A percentile compares a stretch with the other conserved stretches of the same genome.
Evolutionary conservation across 1,140 invertebrate species (phyloP).

Genomic region (Venturia canescens): DNA sequence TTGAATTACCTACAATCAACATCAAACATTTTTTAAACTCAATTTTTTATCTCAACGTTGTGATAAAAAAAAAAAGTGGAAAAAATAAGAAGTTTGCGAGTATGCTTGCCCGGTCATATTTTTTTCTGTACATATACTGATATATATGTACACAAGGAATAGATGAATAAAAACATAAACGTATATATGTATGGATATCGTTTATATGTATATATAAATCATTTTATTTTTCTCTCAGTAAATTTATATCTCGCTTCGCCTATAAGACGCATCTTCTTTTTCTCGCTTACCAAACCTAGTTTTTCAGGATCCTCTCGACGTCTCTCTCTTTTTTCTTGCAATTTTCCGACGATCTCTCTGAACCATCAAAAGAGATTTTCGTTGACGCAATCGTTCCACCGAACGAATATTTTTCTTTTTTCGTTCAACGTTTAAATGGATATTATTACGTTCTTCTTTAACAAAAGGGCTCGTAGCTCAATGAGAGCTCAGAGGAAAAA

Average conservation of each 20-base stretch:
- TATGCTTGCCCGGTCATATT: conserved; percentile 21
- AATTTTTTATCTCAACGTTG: conserved; percentile 60
- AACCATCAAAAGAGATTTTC: conserved; percentile 21
- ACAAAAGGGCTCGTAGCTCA: conserved; percentile 1
- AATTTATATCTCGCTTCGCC: conserved; percentile 2
- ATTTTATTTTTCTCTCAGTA: neutral
- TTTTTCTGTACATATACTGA: neutral
- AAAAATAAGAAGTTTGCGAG: neutral
- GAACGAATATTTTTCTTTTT: neutral
- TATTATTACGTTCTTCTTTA: conserved; percentile 13
- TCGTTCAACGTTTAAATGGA: conserved; percentile 7
- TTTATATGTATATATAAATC: neutral
- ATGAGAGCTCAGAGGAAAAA: neutral
- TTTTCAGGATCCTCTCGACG: neutral
- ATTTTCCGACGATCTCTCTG: neutral
- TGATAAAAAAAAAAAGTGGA: conserved; percentile 38
- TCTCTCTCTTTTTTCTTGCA: neutral
- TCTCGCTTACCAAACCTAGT: neutral
- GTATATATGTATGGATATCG: neutral
- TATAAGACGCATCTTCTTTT: neutral
- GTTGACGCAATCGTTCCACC: conserved; percentile 6
- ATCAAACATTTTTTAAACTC: conserved; percentile 72
- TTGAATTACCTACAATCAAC: conserved; percentile 72
- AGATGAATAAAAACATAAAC: neutral
- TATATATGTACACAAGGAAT: neutral